A percentile compares a stretch with the other conserved stretches of the same genome.
These are phyloP conservation scores for Dryococelus australis DNA, from an alignment of 2,888 invertebrate species.

Conservation along the genomic window DNA sequence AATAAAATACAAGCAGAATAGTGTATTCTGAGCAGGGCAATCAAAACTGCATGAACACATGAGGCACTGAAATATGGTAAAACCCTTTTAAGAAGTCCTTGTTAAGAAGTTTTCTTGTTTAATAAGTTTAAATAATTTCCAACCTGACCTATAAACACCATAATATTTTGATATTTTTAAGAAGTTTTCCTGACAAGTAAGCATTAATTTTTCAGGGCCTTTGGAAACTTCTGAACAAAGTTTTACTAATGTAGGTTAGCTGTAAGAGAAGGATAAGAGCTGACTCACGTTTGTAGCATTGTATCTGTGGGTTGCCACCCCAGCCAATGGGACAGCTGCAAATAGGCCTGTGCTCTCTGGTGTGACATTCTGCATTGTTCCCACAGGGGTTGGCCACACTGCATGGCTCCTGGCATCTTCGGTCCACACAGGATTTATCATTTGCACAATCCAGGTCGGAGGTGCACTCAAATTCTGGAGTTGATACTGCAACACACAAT, in stretches of 20 bases:
- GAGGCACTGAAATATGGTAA: too few relatives aligned
- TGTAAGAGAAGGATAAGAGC: not conserved
- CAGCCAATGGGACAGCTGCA: constrained; percentile 86
- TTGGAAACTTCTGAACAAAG: not conserved
- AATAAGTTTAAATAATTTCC: too few relatives aligned
- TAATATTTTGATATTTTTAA: too few relatives aligned
- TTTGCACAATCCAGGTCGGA: constrained; percentile 78
- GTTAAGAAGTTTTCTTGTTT: too few relatives aligned
- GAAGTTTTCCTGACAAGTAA: too few relatives aligned
- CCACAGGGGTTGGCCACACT: constrained; percentile 80
- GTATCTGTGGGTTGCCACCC: constrained; percentile 85
- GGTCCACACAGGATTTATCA: constrained; percentile 80
- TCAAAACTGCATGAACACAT: too few relatives aligned
- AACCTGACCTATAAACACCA: too few relatives aligned
- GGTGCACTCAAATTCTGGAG: constrained; percentile 70
- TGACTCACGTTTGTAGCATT: constrained; percentile 84
- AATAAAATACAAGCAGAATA: too few relatives aligned
- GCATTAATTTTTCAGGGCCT: too few relatives aligned
- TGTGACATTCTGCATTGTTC: constrained; percentile 78
- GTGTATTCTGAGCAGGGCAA: too few relatives aligned
- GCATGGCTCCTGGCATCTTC: constrained; percentile 84
- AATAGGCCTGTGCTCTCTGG: constrained; percentile 78
- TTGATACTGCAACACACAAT: constrained; percentile 56
- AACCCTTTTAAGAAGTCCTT: too few relatives aligned
- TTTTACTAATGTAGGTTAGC: not conserved